phyloP scores from a whole-genome alignment of 2,797 vertebrate species.

The Melopsittacus undulatus region DNA sequence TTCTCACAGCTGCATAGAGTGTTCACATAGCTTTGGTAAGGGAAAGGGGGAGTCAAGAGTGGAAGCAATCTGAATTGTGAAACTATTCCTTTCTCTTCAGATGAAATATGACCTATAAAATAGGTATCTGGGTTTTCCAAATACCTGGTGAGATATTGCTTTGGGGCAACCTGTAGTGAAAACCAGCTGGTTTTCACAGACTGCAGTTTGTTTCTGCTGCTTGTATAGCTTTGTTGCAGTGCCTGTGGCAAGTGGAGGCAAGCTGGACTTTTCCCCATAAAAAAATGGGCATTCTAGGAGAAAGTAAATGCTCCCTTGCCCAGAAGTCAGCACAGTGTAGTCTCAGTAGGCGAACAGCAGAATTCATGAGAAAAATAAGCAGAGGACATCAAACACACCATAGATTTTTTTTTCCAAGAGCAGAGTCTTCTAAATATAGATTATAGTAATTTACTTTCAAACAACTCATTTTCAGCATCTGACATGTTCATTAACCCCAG shows the following conservation, averaged over 20 bases:
- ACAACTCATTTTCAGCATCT: slow-evolving; percentile 94
- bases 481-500: slow-evolving; percentile 95
- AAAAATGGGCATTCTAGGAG: not conserved
- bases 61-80: not conserved
- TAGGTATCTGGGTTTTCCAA: not conserved
- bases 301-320: not conserved
- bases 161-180: not conserved
- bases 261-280: not conserved
- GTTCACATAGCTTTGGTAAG: not conserved
- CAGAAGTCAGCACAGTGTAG: not conserved
- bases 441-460: slow-evolving; percentile 95
- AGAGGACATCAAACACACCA: slow-evolving; percentile 62
- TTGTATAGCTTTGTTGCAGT: not conserved
- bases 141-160: not conserved
- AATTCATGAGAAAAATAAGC: slow-evolving; percentile 72
- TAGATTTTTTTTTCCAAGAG: slow-evolving; percentile 44
- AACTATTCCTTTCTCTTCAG: not conserved
- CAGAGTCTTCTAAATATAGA: slow-evolving; percentile 91
- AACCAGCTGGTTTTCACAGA: not conserved
- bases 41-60: not conserved
- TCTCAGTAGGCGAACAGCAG: slow-evolving; percentile 45
- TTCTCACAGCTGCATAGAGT: not conserved
- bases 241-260: not conserved
- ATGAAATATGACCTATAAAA: not conserved
- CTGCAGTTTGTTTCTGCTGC: not conserved